Evolutionary conservation across 2,888 invertebrate species (phyloP).

Genomic region (Hirtodrosophila histrioides): DNA sequence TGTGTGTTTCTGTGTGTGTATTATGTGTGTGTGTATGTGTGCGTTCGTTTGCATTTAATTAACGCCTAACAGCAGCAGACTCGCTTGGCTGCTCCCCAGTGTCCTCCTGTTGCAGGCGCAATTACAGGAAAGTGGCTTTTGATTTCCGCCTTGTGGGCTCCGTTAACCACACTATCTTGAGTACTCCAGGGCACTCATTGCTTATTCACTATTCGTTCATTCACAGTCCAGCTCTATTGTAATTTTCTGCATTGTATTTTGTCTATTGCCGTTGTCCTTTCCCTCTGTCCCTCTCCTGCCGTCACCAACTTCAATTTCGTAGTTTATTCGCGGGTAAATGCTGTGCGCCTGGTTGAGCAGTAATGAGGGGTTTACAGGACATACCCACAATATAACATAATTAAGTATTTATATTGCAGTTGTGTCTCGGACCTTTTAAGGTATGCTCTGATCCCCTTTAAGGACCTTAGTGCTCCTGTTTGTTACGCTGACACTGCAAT

Average conservation of each 20-base stretch:
- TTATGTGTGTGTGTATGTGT: slow-evolving; percentile 18
- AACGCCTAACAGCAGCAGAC: slow-evolving; percentile 48
- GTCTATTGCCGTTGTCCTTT: slow-evolving; percentile 41
- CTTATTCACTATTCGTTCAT: slow-evolving; percentile 53
- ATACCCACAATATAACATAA: slow-evolving; percentile 2
- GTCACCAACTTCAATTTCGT: slow-evolving; percentile 47
- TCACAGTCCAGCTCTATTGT: slow-evolving; percentile 42
- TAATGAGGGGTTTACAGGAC: slow-evolving; percentile 17
- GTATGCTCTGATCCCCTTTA: slow-evolving; percentile 32
- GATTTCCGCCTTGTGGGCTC: slow-evolving; percentile 59
- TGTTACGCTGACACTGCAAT: slow-evolving; percentile 23
- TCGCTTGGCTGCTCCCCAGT: slow-evolving; percentile 23
- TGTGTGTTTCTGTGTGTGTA: slow-evolving; percentile 1
- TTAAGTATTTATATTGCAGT: slow-evolving; percentile 25
- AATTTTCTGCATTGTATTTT: slow-evolving; percentile 54
- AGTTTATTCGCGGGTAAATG: slow-evolving; percentile 55
- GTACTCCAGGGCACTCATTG: slow-evolving; percentile 38
- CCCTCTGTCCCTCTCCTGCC: slow-evolving; percentile 4
- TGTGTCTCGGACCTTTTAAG: slow-evolving; percentile 9
- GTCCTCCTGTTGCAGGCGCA: slow-evolving; percentile 46
- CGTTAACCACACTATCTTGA: slow-evolving; percentile 62
- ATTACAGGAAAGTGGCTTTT: slow-evolving; percentile 66
- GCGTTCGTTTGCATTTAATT: slow-evolving; percentile 66
- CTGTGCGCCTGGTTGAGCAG: slow-evolving; percentile 16
- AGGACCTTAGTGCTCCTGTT: slow-evolving; percentile 15